Conservation (phyloP, 2,797 vertebrate species). For the Halcyon chelicuti region DNA sequence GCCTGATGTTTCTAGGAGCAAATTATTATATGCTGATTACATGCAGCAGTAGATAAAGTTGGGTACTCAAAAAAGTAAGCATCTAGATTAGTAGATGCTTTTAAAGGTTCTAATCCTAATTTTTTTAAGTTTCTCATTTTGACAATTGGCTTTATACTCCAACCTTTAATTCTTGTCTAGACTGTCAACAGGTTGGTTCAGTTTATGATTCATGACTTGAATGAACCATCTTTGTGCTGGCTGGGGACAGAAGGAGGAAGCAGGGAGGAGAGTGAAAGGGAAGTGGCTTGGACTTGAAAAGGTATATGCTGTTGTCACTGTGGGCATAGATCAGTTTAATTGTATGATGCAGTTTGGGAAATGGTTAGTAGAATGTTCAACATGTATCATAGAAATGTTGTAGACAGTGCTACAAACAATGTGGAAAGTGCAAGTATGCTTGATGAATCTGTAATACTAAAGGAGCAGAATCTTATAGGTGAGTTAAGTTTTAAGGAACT, state of each 20-base stretch:
- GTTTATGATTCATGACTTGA: background rate
- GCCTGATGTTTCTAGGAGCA: background rate
- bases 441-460: background rate
- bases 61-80: background rate
- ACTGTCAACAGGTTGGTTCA: background rate
- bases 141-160: background rate
- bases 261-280: background rate
- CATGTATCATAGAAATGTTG: background rate
- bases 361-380: background rate
- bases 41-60: background rate
- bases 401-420: background rate
- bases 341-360: background rate
- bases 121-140: background rate
- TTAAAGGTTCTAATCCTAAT: background rate
- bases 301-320: background rate
- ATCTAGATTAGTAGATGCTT: background rate
- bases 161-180: background rate
- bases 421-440: background rate
- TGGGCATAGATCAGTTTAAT: background rate
- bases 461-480: background rate
- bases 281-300: background rate
- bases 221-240: fast-evolving
- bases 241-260: background rate
- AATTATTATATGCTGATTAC: background rate
- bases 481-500: background rate